Conservation (phyloP, 1,140 invertebrate species). For the Anoplophora glabripennis region DNA sequence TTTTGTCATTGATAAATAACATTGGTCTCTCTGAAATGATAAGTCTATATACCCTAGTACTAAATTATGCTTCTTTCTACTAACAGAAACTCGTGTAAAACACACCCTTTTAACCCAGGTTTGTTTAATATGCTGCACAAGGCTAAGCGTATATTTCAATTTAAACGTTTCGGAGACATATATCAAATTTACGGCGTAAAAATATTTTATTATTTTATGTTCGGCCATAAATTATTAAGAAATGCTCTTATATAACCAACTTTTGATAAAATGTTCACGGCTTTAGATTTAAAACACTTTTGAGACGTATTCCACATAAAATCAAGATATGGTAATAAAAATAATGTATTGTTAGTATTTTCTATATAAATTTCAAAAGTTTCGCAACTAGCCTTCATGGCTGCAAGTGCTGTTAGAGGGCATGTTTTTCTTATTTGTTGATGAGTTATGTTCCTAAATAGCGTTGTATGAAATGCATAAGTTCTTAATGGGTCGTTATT, state of each 20-base stretch:
- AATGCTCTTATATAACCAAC: constrained; percentile 36
- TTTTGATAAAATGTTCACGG: constrained; percentile 39
- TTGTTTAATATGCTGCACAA: constrained; percentile 17
- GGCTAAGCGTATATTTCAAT: constrained; percentile 25
- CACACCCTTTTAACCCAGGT: constrained; percentile 4
- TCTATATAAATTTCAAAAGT: constrained; percentile 15
- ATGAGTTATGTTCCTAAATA: no score
- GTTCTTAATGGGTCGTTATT: no score
- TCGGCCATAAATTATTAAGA: constrained; percentile 34
- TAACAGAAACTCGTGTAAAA: no score
- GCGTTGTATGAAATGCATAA: no score
- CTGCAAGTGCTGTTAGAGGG: constrained; percentile 1
- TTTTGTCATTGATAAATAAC: no score
- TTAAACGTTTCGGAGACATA: constrained; percentile 28
- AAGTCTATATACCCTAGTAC: no score
- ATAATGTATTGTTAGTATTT: constrained; percentile 33
- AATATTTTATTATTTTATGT: constrained; percentile 44
- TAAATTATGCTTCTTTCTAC: no score
- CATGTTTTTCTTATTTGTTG: no score
- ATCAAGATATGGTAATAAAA: constrained; percentile 25
- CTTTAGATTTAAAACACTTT: constrained; percentile 37
- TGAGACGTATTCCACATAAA: constrained; percentile 28
- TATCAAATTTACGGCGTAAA: constrained; percentile 38
- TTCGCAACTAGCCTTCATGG: neutral
- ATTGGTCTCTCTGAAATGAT: no score